Conservation (phyloP, 2,888 invertebrate genomes). For the Antheraea assamensis region DNA sequence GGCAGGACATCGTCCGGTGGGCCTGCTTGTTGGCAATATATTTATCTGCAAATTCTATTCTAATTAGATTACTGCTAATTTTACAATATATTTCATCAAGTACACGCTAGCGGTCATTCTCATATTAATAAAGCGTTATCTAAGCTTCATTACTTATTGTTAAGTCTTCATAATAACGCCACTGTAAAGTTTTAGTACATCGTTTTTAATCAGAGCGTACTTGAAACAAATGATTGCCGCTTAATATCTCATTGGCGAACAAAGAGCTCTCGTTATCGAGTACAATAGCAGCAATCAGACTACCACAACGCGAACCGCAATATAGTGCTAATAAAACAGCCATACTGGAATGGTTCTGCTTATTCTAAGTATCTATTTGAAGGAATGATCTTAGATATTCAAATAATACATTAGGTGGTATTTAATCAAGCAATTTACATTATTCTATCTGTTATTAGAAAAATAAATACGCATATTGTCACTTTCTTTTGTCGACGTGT, state of each 20-base stretch:
- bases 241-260: slow-evolving; percentile 2
- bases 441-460: no score
- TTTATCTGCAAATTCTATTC: no score
- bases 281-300: not conserved
- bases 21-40: no score
- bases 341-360: not conserved
- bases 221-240: not conserved
- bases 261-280: not conserved
- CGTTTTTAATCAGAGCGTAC: slow-evolving; percentile 10
- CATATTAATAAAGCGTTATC: not conserved
- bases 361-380: not conserved
- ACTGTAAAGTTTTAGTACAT: not conserved
- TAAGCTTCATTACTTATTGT: not conserved
- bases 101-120: not conserved
- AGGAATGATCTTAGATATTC: not conserved
- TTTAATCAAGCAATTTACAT: not conserved
- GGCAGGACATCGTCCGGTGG: no score
- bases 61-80: no score
- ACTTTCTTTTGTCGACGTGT: no score
- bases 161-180: not conserved
- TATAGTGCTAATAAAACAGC: not conserved
- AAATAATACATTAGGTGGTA: not conserved
- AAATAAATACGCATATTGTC: no score
- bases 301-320: no score
- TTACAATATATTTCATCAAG: not conserved